Base-by-base conservation (phyloP, 2,888 invertebrate species). In the Drosophila pegasa region DNA sequence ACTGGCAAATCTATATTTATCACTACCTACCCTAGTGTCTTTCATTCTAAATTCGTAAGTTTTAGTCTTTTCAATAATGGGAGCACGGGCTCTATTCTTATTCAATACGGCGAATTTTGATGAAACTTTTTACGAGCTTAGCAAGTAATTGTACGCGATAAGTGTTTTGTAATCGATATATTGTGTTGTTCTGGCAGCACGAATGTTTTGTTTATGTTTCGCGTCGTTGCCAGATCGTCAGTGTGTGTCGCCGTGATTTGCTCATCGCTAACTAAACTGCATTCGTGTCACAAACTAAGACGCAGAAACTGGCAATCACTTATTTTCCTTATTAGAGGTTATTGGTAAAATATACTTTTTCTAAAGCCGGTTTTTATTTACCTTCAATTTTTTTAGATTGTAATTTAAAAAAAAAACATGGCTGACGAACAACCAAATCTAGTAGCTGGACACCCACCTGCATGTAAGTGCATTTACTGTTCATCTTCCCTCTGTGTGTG, bases 401-500 rank as follows among this genome's bases (percentile, higher is more conserved):
- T 16, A 33, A 37, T 14, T 37, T 35, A 35, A 16, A 16, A 9
- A 16, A 9, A 6, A 54, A 88, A 71, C 55, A 92, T 92, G 92
- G 88, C 95, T 80, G 94, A 94, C 80, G 94, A 95, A 87, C 94
- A 94, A 83, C 95, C 95, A 77, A 95, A 96, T 92, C 93, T 96
- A 38, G 96, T 97, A 91, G 97, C 95, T 75, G 97, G 97, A 62
- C 98, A 98, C 93, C 97, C 97, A 78, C 97, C 97, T 87, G 98
- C 98, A 94, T 96, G 98, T 98, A 94, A 93, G 91, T 81, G 63
- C 62, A 78, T 9, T 48, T 37, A 38, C 31, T 25, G 35, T 29
- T 31, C 18, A 27, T 10, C 7, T 9, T 40, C 8, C 20, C 8
- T 2, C 14, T 47, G 22, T 35, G 16, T 51, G 18, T 40, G 9